Conservation (phyloP, 2,888 invertebrate genomes). For the Xanthostigma xanthostigma region DNA sequence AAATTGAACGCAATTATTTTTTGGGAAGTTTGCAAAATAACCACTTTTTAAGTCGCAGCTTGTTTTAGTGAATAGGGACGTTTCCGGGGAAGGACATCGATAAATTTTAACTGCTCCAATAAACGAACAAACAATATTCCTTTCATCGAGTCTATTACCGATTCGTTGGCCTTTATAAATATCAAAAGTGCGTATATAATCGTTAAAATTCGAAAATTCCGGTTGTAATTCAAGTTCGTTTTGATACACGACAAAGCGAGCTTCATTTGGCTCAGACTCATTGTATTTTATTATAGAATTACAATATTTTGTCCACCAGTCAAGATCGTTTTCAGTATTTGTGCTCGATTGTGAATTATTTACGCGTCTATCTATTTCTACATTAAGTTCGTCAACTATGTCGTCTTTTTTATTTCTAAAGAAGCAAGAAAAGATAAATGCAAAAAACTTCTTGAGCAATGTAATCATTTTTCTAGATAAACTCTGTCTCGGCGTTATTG, state of each 20-base stretch:
- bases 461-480: no score
- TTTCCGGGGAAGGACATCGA: conserved; percentile 46
- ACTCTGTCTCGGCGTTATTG: no score
- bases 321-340: no score
- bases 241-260: conserved; percentile 24
- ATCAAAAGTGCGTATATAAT: conserved; percentile 46
- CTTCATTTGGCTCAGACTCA: no score
- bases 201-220: conserved; percentile 48
- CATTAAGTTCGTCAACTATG: no score
- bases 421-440: no score
- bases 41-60: conserved; percentile 44
- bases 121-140: conserved; percentile 22
- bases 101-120: conserved; percentile 37
- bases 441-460: no score
- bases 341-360: no score
- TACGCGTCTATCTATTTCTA: no score
- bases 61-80: conserved; percentile 28
- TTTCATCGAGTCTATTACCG: conserved; percentile 31
- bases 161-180: conserved; percentile 43
- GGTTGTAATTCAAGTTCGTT: conserved; percentile 53
- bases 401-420: no score
- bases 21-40: conserved; percentile 43
- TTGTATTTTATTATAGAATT: no score
- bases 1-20: conserved; percentile 43
- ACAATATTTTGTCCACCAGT: no score